Percentiles rank a stretch among this genome's conserved stretches.
phyloP scores from a whole-genome alignment of 1,140 invertebrate genomes.

The Cydia strobilella region DNA sequence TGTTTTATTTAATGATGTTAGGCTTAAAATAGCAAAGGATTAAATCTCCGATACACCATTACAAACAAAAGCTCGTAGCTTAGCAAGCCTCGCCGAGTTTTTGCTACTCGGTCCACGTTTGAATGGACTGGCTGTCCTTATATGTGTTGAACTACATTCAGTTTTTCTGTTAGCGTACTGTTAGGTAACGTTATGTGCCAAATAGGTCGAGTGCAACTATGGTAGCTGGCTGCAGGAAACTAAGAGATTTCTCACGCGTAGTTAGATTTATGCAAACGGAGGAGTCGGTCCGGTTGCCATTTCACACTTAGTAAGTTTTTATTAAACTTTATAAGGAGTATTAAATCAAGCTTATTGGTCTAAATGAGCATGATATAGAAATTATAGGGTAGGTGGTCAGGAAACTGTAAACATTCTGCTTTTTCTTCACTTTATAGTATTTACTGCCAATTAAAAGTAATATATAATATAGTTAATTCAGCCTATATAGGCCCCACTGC shows the following conservation, averaged over 20 bases:
- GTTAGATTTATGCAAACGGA: slow-evolving; percentile 1
- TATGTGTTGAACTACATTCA: slow-evolving; percentile 19
- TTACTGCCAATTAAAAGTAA: background rate
- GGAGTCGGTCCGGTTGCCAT: background rate
- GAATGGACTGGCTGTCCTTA: background rate
- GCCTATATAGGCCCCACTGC: too few relatives aligned
- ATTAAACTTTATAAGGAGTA: background rate
- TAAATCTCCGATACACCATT: background rate
- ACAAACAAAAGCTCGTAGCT: slow-evolving; percentile 2
- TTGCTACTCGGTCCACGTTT: background rate
- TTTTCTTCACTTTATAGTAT: background rate
- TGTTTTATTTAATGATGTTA: too few relatives aligned
- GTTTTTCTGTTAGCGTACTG: slow-evolving; percentile 29
- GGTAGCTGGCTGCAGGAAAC: slow-evolving; percentile 4
- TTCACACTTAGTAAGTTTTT: slow-evolving; percentile 14
- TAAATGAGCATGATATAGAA: background rate
- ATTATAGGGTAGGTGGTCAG: background rate
- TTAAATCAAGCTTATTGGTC: background rate
- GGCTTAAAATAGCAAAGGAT: too few relatives aligned
- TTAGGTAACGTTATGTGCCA: slow-evolving; percentile 24
- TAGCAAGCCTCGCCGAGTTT: background rate
- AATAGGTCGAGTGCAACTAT: slow-evolving; percentile 8
- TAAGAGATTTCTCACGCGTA: slow-evolving; percentile 6
- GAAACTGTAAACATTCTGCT: background rate
- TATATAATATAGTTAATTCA: too few relatives aligned